Base-by-base conservation (phyloP, 1,140 invertebrate species). In the Mamestra configurata region DNA sequence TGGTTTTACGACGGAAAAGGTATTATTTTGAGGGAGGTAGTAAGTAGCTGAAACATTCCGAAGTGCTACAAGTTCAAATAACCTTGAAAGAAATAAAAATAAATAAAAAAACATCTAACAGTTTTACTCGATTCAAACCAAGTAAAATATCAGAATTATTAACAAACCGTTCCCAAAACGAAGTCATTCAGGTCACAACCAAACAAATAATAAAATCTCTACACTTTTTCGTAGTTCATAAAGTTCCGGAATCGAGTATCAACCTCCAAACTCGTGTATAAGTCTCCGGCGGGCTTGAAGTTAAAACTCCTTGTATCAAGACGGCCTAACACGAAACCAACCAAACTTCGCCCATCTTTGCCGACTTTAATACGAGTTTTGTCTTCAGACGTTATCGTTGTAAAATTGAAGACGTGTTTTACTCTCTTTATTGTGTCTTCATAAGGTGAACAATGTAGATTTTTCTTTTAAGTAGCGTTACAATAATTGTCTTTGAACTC, bases 291-390 rank as follows among this genome's bases (percentile, higher is more conserved):
- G 31, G 71, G 55, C 55, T 76, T 64, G 22, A 76, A 76, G 73
- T 76, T 76, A 61, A 84, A 83, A 86, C 79, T 85, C 79, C 70
- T 84, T 86, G 83, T 89, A 88, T 89, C 84, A 85, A 53, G 77
- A 59, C 57, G 81, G 82, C 86, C 85, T 85, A 83, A 80, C 80
- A 84, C 82, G 77, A 82, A 84, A 79, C 79, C 80, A 77, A 64
- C 27, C 18, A 82, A 89, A 89, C 82, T 89, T 86, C 40, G 79
- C 59, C 80, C 85, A 81, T 84, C 75, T 77, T 73, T 76, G 81
- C 75, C 82, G 84, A 90, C 81, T 88, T 89, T 89, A 87, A 88
- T 87, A 85, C 85, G 88, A 89, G 77, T 90, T 90, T 79, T 68
- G 84, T 86, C 83, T 85, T 79, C 66, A 15, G 73, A 85, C 83